Base-by-base conservation (phyloP, 2,888 invertebrate species). In the Allolobophora icterica region DNA sequence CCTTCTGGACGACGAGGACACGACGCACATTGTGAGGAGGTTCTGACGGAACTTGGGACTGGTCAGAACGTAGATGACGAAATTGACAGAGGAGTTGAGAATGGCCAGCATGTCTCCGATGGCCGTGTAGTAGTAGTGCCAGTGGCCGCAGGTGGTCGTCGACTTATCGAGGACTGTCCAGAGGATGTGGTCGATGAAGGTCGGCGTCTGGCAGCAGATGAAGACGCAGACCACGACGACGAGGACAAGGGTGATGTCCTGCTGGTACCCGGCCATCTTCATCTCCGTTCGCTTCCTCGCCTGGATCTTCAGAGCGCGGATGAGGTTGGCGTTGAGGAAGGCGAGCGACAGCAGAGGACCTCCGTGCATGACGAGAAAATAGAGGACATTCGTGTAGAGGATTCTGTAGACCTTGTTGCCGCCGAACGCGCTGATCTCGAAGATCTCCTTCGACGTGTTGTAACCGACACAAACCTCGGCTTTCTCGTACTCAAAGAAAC, bases 101-200 rank as follows among this genome's bases (percentile, higher is more conserved):
- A 93, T 92, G 84, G 92, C 92, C 90, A 93, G n/a, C 90, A 92
- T 83, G 83, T 93, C 93, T 2, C 92, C 92, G 15, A 93, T 90
- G 40, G 93, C 93, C 71, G 93, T 93, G 92, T 93, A 93, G 90
- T 93, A 93, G 89, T 93, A 93, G 89, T 92, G 93, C 93, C 93
- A 93, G 35, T 92, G 89, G 19, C 93, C 93, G 52, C 93, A 93
- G 58, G 38, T 71, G 38, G 40, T 52, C 21, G 40, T 35, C 58
- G 90, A 89, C 45, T 90, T 89, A 90, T 92, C 92, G n/a, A 93
- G 90, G 21, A 92, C 89, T 30, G 93, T 93, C 93, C 93, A 93
- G 45, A 93, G 91, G 19, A 93, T 90, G 90, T 93, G 93, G 89
- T 93, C 93, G 30, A 93, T 84, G 89, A 93, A 92, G n/a, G 93